These are phyloP conservation scores for Rhegmatorhina hoffmannsi DNA, from an alignment of 2,113 vertebrate genomes.

Conservation along the genomic window DNA sequence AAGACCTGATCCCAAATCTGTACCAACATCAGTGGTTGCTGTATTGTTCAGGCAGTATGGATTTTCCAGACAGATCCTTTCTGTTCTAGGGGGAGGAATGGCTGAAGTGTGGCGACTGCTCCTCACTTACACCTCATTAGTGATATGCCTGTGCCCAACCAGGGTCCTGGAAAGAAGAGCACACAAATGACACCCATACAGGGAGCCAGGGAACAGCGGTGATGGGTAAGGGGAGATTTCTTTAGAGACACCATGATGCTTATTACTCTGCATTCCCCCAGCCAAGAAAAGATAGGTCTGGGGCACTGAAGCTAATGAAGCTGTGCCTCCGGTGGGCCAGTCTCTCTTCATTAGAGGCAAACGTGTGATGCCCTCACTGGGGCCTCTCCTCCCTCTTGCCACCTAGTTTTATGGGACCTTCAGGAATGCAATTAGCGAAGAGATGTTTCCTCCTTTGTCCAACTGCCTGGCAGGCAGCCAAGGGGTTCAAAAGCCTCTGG, in stretches of 20 bases:
- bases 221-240: neutral
- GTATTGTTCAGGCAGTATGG: neutral
- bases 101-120: accelerated
- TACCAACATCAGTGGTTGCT: neutral
- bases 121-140: neutral
- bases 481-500: neutral
- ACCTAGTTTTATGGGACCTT: slow-evolving; percentile 44
- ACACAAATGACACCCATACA: neutral
- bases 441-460: slow-evolving; percentile 51
- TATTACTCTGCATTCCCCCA: too few relatives aligned
- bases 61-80: neutral
- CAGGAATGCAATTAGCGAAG: slow-evolving; percentile 53
- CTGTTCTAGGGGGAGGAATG: neutral
- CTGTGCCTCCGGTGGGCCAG: neutral
- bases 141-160: neutral
- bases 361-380: neutral
- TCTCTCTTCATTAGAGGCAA: slow-evolving; percentile 25
- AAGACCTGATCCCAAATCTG: neutral
- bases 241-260: neutral
- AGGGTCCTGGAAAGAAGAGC: neutral
- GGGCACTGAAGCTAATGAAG: slow-evolving; percentile 17
- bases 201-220: neutral
- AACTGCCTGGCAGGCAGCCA: slow-evolving; percentile 25
- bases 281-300: neutral
- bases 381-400: slow-evolving; percentile 20